Percentiles rank a stretch among this genome's conserved stretches.
Evolutionary conservation across 2,888 invertebrate species (phyloP).

Genomic region (Ophraella communa): DNA sequence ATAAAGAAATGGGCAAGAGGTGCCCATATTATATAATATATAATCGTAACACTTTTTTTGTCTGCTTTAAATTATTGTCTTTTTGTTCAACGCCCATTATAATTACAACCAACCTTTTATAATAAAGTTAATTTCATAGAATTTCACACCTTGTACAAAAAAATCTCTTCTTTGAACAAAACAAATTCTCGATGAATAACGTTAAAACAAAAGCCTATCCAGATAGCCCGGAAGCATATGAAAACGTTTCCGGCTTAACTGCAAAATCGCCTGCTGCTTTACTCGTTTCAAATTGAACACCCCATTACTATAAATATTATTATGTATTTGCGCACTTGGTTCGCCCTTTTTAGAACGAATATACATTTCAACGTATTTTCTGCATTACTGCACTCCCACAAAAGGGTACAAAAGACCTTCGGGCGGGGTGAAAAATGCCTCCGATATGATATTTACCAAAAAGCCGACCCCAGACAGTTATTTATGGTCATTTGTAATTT

Average conservation of each 20-base stretch:
- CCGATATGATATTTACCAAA: constrained; percentile 17
- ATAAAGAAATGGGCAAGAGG: too few relatives aligned
- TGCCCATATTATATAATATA: too few relatives aligned
- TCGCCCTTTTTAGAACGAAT: constrained; percentile 36
- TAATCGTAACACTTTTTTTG: too few relatives aligned
- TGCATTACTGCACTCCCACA: constrained; percentile 42
- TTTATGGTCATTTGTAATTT: constrained; percentile 12
- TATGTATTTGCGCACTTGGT: constrained; percentile 29
- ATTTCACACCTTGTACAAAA: neutral
- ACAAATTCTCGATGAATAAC: neutral
- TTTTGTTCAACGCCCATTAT: too few relatives aligned
- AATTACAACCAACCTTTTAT: too few relatives aligned
- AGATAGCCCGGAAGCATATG: neutral
- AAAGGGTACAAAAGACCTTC: constrained; percentile 37
- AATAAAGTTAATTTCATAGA: too few relatives aligned
- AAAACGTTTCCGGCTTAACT: constrained; percentile 2
- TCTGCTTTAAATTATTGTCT: too few relatives aligned
- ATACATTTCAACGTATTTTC: constrained; percentile 50
- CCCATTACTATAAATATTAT: constrained; percentile 24
- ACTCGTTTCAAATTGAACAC: constrained; percentile 10
- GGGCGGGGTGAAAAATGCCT: constrained; percentile 1
- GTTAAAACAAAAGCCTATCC: neutral
- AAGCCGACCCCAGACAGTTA: constrained; percentile 13
- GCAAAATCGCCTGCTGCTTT: neutral
- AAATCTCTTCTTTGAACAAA: neutral